Evolutionary conservation across 2,113 vertebrate genomes (phyloP).

Genomic region (Myiopsitta monachus): DNA sequence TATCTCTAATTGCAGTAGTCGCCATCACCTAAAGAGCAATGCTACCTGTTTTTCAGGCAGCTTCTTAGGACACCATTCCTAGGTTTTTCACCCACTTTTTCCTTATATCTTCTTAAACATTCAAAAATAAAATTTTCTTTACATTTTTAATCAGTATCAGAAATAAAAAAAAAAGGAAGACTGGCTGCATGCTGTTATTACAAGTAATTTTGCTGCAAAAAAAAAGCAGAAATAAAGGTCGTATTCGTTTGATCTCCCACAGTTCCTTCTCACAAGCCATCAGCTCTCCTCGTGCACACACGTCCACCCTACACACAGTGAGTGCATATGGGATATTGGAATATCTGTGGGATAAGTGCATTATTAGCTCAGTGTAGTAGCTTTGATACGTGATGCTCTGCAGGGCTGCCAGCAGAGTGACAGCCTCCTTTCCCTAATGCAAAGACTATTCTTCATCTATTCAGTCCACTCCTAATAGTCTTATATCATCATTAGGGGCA

Average conservation of each 20-base stretch:
- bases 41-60: not conserved
- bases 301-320: not conserved
- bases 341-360: slow-evolving; percentile 61
- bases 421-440: slow-evolving; percentile 53
- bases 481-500: slow-evolving; percentile 43
- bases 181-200: slow-evolving; percentile 24
- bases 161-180: not conserved
- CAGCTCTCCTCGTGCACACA: slow-evolving; percentile 11
- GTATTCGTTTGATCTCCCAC: slow-evolving; percentile 38
- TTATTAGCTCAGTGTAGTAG: slow-evolving; percentile 65
- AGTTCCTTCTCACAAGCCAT: slow-evolving; percentile 56
- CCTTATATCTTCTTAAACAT: not conserved
- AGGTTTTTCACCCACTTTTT: not conserved
- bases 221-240: slow-evolving; percentile 54
- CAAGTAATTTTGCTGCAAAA: slow-evolving; percentile 5
- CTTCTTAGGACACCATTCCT: not conserved
- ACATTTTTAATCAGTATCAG: not conserved
- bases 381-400: slow-evolving; percentile 56
- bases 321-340: slow-evolving; percentile 43
- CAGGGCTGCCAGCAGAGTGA: slow-evolving; percentile 67
- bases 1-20: not conserved
- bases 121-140: not conserved
- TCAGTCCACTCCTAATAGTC: slow-evolving; percentile 47
- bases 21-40: not conserved
- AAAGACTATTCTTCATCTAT: slow-evolving; percentile 57